Evolutionary conservation across 1,140 invertebrate genomes (phyloP).

Genomic region (Myzus persicae): DNA sequence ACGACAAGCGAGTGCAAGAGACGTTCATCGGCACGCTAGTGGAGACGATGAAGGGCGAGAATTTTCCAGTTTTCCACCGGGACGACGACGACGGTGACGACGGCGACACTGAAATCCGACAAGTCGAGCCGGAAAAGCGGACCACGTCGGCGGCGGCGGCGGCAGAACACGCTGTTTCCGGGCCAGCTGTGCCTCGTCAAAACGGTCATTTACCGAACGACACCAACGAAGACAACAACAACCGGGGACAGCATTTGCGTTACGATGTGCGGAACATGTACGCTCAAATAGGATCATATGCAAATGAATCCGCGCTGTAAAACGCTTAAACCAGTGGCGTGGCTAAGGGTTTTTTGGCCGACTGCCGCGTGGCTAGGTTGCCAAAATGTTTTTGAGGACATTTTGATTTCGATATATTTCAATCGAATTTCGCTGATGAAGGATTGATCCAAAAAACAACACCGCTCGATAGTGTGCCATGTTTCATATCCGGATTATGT

Average conservation of each 20-base stretch:
- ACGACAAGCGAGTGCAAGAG: conserved; percentile 75
- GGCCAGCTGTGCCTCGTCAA: conserved; percentile 54
- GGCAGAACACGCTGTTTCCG: neutral
- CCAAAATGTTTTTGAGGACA: too few species aligned
- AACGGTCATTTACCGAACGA: conserved; percentile 50
- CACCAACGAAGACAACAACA: neutral
- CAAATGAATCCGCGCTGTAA: conserved; percentile 58
- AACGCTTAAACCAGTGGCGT: neutral
- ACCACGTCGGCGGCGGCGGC: neutral
- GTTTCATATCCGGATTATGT: too few species aligned
- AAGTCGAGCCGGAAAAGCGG: conserved; percentile 21
- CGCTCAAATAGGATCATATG: conserved; percentile 63
- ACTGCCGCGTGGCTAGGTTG: too few species aligned
- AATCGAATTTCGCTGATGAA: too few species aligned
- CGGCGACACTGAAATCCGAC: conserved; percentile 61
- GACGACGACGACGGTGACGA: conserved; percentile 60
- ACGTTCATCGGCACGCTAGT: conserved; percentile 76
- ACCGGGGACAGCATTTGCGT: conserved; percentile 37
- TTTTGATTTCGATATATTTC: too few species aligned
- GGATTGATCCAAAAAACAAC: too few species aligned
- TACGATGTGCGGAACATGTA: conserved; percentile 64
- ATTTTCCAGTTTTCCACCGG: conserved; percentile 56
- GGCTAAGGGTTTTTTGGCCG: too few species aligned
- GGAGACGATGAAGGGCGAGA: conserved; percentile 68
- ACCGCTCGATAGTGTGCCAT: too few species aligned